phyloP scores from a whole-genome alignment of 2,797 vertebrate genomes.

The Notolabrus celidotus region DNA sequence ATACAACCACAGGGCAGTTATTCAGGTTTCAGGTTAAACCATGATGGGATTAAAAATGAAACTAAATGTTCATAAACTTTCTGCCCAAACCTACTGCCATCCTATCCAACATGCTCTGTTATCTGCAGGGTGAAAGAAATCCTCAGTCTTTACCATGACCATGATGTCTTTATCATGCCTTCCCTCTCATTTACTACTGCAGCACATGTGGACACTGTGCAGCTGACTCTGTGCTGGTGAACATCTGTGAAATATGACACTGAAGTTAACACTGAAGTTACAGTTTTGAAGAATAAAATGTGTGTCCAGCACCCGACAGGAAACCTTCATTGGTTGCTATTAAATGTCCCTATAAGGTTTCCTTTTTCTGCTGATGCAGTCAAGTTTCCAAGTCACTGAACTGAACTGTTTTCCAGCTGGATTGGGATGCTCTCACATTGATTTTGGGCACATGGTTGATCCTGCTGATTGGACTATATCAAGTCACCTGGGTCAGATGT shows the following conservation, averaged over 20 bases:
- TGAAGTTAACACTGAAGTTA: not conserved
- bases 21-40: no score
- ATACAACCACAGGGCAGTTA: no score
- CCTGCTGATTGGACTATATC: conserved; percentile 40
- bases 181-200: not conserved
- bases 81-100: no score
- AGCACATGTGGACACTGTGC: not conserved
- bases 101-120: no score
- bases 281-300: not conserved
- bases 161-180: not conserved
- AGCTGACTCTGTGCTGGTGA: not conserved
- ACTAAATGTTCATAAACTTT: no score
- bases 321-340: not conserved
- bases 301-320: not conserved
- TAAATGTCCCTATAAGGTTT: not conserved
- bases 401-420: conserved; percentile 4
- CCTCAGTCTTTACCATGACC: not conserved
- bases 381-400: not conserved
- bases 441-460: conserved; percentile 29
- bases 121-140: no score
- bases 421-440: conserved; percentile 23
- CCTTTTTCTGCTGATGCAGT: not conserved
- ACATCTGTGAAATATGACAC: not conserved
- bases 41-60: no score
- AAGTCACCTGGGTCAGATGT: conserved; percentile 17